Base-by-base conservation (phyloP, 1,140 invertebrate species). In the Portunus trituberculatus region DNA sequence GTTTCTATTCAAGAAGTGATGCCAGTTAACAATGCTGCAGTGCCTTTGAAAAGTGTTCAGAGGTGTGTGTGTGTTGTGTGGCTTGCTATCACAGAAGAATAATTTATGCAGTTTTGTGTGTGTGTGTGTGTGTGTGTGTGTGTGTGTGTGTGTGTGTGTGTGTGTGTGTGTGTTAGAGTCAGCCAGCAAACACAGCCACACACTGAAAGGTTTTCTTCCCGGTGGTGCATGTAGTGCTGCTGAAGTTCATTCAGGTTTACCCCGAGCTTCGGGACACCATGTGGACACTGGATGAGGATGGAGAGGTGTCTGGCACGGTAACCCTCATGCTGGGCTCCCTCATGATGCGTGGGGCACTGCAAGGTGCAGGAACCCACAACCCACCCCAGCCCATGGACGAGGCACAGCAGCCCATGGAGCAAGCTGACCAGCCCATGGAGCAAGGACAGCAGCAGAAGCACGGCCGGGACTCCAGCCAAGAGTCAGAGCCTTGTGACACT, bases 231-330 rank as follows among this genome's bases (percentile, higher is more conserved):
- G 20, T 88, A 97, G 96, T 97, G 20, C 88, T 97, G 29, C 82
- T 92, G 59, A 96, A 97, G 90, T 96, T 96, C 96, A 96, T 97
- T 82, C 94, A 96, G 92, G 52, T 96, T n/a, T 92, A 96, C 67
- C 96, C 96, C 0, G 92, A 95, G 52, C 95, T 96, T 87, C 96
- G 96, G 76, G 95, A 94, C 32, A 93, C 92, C 20, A 94, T 97
- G 82, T 97, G 97, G 97, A 97, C 97, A 96, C 96, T 97, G 67
- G 96, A 96, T 94, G 96, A 96, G 48, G 96, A 96, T 92, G 97
- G 96, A 1, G 96, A 96, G 91, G 96, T 96, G 52, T 95, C 94
- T 46, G 96, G 96, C 25, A 96, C 96, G 29, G 96, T 95, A 14
- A 93, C 89, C 59, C 93, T 96, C 3, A 96, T 96, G 96, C 86